Conservation (phyloP, 2,888 invertebrate genomes). For the Corbicula japonica region DNA sequence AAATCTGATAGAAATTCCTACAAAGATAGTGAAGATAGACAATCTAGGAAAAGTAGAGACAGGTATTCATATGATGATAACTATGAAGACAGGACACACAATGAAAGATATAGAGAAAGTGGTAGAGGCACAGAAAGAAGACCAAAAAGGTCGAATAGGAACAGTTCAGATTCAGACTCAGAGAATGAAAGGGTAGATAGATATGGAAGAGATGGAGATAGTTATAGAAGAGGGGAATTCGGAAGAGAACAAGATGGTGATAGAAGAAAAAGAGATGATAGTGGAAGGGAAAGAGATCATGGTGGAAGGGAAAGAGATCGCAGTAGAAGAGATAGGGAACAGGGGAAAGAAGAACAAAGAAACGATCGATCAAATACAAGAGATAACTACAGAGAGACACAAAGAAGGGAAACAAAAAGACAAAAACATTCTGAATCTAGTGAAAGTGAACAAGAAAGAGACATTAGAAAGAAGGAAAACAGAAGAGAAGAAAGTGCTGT, state of each 20-base stretch:
- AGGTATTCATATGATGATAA: slow-evolving; percentile 23
- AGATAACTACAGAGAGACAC: too few species aligned
- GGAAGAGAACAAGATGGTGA: slow-evolving; percentile 11
- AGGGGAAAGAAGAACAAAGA: too few species aligned
- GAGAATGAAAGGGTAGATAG: background rate
- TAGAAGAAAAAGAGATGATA: background rate
- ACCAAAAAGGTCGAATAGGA: slow-evolving; percentile 9
- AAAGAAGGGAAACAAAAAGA: too few species aligned
- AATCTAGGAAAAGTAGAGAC: slow-evolving; percentile 26
- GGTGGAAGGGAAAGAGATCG: slow-evolving; percentile 2
- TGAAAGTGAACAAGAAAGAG: slow-evolving; percentile 14
- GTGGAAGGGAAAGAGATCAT: slow-evolving; percentile 5
- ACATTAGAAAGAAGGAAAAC: background rate
- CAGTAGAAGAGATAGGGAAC: slow-evolving; percentile 10
- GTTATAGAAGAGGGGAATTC: background rate
- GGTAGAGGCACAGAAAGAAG: slow-evolving; percentile 13
- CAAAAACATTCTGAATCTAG: too few species aligned
- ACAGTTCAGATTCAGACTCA: slow-evolving; percentile 8
- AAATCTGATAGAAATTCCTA: slow-evolving; percentile 3
- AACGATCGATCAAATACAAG: too few species aligned
- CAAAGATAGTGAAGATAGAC: slow-evolving; percentile 30
- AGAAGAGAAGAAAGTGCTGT: background rate
- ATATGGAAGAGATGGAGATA: background rate
- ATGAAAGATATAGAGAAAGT: slow-evolving; percentile 25
- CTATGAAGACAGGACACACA: slow-evolving; percentile 22